phyloP scores from a whole-genome alignment of 2,797 vertebrate species.

The Vireo griseus region DNA sequence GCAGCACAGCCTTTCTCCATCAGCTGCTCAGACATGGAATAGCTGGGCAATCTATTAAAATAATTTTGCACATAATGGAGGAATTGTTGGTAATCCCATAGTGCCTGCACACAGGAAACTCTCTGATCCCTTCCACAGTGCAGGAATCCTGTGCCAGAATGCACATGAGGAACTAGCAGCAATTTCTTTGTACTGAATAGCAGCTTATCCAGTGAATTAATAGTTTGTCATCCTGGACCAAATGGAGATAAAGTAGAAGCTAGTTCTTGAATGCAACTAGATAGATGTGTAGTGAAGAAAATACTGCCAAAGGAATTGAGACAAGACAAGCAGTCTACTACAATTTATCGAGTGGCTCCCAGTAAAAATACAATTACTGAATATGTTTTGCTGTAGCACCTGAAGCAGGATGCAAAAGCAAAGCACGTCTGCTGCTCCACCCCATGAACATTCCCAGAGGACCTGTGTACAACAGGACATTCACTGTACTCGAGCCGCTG shows the following conservation, averaged over 20 bases:
- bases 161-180: not conserved
- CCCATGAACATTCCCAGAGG: not conserved
- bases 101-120: not conserved
- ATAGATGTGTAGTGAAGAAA: not conserved
- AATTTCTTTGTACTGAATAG: not conserved
- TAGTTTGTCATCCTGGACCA: slow-evolving; percentile 32
- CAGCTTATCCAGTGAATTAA: slow-evolving; percentile 11
- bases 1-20: not conserved
- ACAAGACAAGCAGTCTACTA: not conserved
- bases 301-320: not conserved
- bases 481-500: accelerated
- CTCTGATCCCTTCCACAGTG: not conserved
- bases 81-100: not conserved
- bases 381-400: not conserved
- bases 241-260: slow-evolving; percentile 37
- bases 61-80: not conserved
- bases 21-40: not conserved
- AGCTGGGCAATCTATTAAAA: not conserved
- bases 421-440: not conserved
- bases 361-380: not conserved
- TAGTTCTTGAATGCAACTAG: not conserved
- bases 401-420: not conserved
- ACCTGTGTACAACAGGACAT: not conserved
- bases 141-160: not conserved
- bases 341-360: not conserved